phyloP scores from a whole-genome alignment of 2,888 invertebrate species.

The Trissolcus japonicus region DNA sequence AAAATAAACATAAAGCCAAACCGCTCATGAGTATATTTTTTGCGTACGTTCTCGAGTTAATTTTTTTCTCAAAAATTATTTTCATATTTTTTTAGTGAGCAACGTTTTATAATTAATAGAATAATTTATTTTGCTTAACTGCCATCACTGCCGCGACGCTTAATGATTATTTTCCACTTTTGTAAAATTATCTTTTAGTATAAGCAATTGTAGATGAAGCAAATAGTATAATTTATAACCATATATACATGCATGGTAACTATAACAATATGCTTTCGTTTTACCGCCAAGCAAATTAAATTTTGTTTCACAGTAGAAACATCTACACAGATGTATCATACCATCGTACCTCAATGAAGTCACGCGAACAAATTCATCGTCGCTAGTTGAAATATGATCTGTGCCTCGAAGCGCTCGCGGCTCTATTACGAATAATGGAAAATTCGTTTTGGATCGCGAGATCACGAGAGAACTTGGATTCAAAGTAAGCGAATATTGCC shows the following conservation, averaged over 20 bases:
- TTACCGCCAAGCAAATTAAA: conserved; percentile 50
- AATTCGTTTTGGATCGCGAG: conserved; percentile 57
- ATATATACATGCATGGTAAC: no score
- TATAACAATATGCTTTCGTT: conserved; percentile 47
- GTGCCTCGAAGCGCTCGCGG: conserved; percentile 47
- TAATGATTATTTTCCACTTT: background rate
- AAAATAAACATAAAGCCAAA: no score
- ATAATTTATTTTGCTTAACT: no score
- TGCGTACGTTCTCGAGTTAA: no score
- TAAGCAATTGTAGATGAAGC: no score
- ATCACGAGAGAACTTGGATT: conserved; percentile 55
- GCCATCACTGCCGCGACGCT: no score
- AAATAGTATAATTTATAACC: background rate
- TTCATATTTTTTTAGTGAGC: no score
- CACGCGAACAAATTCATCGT: conserved; percentile 58
- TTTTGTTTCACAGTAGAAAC: conserved; percentile 52
- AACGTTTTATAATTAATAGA: no score
- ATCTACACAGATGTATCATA: conserved; percentile 46
- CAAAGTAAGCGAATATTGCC: conserved; percentile 45
- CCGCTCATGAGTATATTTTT: no score
- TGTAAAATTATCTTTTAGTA: background rate
- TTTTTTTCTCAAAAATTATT: no score
- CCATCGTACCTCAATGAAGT: conserved; percentile 49
- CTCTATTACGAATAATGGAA: conserved; percentile 55
- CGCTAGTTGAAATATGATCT: conserved; percentile 57